Percentiles rank a stretch among this genome's conserved stretches.
Conservation (phyloP, 2,888 invertebrate species). For the Acanthosoma haemorrhoidale region DNA sequence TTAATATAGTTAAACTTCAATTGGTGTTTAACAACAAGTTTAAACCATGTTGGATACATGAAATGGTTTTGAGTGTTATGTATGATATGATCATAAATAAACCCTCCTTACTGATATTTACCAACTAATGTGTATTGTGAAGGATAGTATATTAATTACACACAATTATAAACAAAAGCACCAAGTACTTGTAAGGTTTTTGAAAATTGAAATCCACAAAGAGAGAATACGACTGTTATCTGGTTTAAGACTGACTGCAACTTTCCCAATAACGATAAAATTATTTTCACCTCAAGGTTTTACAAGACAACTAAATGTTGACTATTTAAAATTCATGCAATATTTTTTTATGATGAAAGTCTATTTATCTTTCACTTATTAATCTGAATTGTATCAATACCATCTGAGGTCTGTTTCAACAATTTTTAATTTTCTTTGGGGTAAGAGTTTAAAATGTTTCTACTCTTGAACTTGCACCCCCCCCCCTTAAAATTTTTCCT, state of each 20-base stretch:
- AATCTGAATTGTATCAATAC: no score
- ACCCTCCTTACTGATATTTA: neutral
- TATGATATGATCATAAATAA: neutral
- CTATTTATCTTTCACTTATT: no score
- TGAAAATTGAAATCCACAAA: neutral
- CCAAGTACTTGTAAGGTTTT: neutral
- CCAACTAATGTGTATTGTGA: neutral
- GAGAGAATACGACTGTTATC: neutral
- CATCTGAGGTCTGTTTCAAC: no score
- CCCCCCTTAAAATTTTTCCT: no score
- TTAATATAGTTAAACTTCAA: neutral
- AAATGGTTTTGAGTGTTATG: neutral
- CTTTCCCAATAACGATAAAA: no score
- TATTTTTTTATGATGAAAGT: no score
- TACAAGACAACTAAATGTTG: no score
- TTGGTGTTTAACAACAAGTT: neutral
- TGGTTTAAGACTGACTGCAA: constrained; percentile 4
- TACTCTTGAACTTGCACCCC: no score
- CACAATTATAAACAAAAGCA: neutral
- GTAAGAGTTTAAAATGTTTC: no score
- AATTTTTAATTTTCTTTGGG: no score
- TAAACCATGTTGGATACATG: neutral
- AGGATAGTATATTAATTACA: neutral
- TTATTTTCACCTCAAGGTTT: no score
- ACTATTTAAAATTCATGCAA: no score